Conservation (phyloP, 2,113 vertebrate genomes). For the Mesoclemmys tuberculata region DNA sequence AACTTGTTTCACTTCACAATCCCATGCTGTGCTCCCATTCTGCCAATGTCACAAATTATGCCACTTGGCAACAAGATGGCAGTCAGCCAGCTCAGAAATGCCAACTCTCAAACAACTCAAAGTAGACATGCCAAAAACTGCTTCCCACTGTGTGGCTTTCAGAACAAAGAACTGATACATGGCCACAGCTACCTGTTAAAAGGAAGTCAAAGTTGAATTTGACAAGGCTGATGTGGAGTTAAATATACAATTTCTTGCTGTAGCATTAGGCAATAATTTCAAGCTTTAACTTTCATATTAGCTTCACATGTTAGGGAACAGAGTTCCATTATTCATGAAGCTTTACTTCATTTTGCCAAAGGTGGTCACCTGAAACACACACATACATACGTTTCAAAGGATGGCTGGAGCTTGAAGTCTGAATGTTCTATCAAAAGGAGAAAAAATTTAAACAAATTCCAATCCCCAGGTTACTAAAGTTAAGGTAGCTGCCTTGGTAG, state of each 20-base stretch:
- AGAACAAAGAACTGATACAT: neutral
- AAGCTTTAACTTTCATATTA: accelerated
- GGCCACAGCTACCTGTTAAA: neutral
- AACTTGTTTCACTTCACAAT: neutral
- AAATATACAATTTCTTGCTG: neutral
- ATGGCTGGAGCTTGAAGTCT: neutral
- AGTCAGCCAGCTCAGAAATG: neutral
- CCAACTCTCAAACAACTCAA: neutral
- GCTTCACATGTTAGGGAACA: neutral
- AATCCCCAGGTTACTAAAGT: neutral
- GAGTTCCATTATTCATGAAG: neutral
- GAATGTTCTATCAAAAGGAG: neutral
- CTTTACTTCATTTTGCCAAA: neutral
- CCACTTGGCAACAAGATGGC: neutral
- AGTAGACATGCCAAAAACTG: neutral
- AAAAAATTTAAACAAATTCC: neutral
- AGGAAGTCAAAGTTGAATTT: neutral
- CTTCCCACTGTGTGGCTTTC: neutral
- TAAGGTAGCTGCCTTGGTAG: neutral
- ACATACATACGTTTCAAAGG: neutral
- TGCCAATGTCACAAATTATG: neutral
- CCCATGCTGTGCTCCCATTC: neutral
- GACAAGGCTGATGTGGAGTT: neutral
- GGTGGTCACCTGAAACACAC: neutral
- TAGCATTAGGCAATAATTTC: neutral